A percentile compares a stretch with the other conserved stretches of the same genome.
These are phyloP conservation scores for Pogonomyrmex californicus DNA, from an alignment of 1,140 invertebrate genomes.

Conservation along the genomic window DNA sequence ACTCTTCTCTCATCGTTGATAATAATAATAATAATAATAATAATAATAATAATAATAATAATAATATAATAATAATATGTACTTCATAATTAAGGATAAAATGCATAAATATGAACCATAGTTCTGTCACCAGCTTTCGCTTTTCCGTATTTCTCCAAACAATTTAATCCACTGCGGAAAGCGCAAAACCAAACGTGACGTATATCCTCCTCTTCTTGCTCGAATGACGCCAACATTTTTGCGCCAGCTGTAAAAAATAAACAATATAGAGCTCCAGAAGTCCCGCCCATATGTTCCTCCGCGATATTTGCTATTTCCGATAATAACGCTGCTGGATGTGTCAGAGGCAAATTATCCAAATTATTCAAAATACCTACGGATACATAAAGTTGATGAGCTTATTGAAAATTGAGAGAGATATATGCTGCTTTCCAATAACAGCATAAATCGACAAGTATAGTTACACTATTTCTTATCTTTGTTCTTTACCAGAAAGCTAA, in stretches of 20 bases:
- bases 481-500: too few relatives aligned
- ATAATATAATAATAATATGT: too few relatives aligned
- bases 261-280: constrained; percentile 91
- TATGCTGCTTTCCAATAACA: too few relatives aligned
- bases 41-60: too few relatives aligned
- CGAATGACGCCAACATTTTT: constrained; percentile 79
- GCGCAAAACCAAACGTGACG: constrained; percentile 85
- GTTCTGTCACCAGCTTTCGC: constrained; percentile 92
- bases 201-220: constrained; percentile 66
- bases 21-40: background rate
- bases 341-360: constrained; percentile 79
- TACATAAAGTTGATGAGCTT: background rate
- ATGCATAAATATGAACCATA: constrained; percentile 87
- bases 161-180: constrained; percentile 87
- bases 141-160: constrained; percentile 91
- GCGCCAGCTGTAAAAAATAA: constrained; percentile 91
- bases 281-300: constrained; percentile 90
- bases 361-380: constrained; percentile 82
- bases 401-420: background rate
- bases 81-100: background rate
- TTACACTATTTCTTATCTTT: too few relatives aligned
- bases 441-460: too few relatives aligned
- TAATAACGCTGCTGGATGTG: constrained; percentile 86
- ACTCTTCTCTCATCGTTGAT: background rate
- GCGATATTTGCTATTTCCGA: constrained; percentile 88